These are phyloP conservation scores for Podabrus alpinus DNA, from an alignment of 2,888 invertebrate species.

Conservation along the genomic window DNA sequence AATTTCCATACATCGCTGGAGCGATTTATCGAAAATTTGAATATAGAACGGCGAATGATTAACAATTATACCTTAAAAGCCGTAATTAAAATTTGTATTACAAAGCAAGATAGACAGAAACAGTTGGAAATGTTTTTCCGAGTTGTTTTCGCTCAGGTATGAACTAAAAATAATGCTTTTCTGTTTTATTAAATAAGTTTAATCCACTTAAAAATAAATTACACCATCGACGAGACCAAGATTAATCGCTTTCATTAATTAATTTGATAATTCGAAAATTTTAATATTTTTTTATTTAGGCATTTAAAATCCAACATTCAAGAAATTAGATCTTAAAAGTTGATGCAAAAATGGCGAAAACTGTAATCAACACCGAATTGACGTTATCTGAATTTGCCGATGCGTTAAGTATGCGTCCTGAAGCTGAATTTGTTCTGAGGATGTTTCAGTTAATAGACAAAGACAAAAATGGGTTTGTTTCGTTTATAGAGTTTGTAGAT, in stretches of 20 bases:
- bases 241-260: too few relatives aligned
- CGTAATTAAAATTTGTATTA: constrained; percentile 52
- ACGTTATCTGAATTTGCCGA: constrained; percentile 64
- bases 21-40: constrained; percentile 46
- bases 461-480: constrained; percentile 64
- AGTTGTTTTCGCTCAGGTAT: constrained; percentile 60
- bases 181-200: too few relatives aligned
- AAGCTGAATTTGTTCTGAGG: constrained; percentile 59
- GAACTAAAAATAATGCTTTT: too few relatives aligned
- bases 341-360: constrained; percentile 54
- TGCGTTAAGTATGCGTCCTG: constrained; percentile 60
- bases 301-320: constrained; percentile 55
- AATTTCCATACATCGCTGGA: constrained; percentile 52
- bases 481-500: constrained; percentile 65
- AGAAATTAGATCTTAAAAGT: constrained; percentile 52
- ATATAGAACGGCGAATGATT: constrained; percentile 40
- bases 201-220: too few relatives aligned
- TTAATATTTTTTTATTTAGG: constrained; percentile 36
- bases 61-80: constrained; percentile 42
- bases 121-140: constrained; percentile 61
- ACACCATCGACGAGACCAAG: too few relatives aligned
- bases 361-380: constrained; percentile 59
- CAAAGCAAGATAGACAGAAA: constrained; percentile 56
- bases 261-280: too few relatives aligned
- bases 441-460: constrained; percentile 64